Evolutionary conservation across 1,140 invertebrate genomes (phyloP), one percentile per base, ranked within the genome.

Genomic region (Grapholita molesta): DNA sequence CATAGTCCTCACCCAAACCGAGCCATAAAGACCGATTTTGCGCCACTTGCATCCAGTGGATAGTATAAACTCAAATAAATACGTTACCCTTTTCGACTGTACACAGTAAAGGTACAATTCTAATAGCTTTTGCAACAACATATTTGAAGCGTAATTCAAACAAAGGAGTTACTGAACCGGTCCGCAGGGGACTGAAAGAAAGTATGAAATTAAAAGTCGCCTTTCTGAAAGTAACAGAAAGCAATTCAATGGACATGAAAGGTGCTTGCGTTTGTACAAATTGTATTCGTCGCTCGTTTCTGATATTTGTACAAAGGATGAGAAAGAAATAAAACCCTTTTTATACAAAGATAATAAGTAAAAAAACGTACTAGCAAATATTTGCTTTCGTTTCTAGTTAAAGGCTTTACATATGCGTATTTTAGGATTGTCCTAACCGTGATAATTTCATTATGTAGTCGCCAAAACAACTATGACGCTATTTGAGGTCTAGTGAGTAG

Each of bases 171-270:
- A 33, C 8, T 25, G 23, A 28, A 55, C 21, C 53, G 21, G 21
- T 53, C 24, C 55, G 55, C 24, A 12, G 55, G 24, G 11, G 5
- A n/a, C 55, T 61, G 24, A 28, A 48, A 61, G 12, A 15, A 32
- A 30, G 55, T 61, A 30, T 61, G 25, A 30, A 61, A 61, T 61
- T 61, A 61, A 61, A 61, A 61, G 55, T 61, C 55, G 11, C 55
- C 55, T 61, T 61, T 61, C 25, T 61, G 25, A 30, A 61, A 61
- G 30, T 61, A 61, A 61, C 15, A 61, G 55, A 28, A 61, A 61
- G 12, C 24, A 28, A 28, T 28, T 61, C 11, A 30, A 15, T 30
- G 25, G 15, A 61, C 55, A 61, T 61, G 55, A 61, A 61, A 28
- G 55, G 55, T n/a, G 25, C n/a, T 28, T 28, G 55, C 15, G 42